Evolutionary conservation across 2,888 invertebrate genomes (phyloP), one percentile per base, ranked within the genome.

Genomic region (Netelia virgata): DNA sequence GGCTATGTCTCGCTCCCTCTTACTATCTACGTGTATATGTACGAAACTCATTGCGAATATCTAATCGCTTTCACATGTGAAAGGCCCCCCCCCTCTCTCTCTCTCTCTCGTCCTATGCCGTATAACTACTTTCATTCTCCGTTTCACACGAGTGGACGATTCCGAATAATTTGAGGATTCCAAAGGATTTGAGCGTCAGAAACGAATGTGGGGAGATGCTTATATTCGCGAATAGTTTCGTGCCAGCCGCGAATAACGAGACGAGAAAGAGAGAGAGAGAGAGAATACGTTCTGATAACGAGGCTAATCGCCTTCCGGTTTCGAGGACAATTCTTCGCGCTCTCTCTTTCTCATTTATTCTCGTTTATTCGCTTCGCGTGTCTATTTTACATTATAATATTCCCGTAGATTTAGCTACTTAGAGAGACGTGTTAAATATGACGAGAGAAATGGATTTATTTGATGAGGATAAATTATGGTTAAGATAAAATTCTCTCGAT

Each of bases 131-230:
- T 47, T 47, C 28, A 53, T 23, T 69, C 50, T 69, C 50, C 50
- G 28, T 53, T 69, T 47, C 68, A 14, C 20, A 14, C n/a, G 53
- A 68, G 28, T 43, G 59, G 69, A 73, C 78, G 59, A 81, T 78
- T 81, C 43, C 53, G 72, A 84, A 86, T 80, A 74, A 78, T 84
- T 82, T 61, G 28, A 16, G 75, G 70, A 86, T 86, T 82, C 77
- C 80, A 43, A 57, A 57, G 70, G 66, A 79, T 72, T 64, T 64
- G 23, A 55, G 20, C 3, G 43, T 64, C 50, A 20, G 55, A 23
- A n/a, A 53, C 18, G 14, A 16, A 72, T 47, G 70, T 61, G 72
- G 63, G 55, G 68, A 61, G 63, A 68, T 77, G 82, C 72, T 78
- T 68, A 20, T 70, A 78, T 84, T 75, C 78, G 36, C 20, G 68